Percentiles rank a stretch among this genome's conserved stretches.
phyloP scores from a whole-genome alignment of 2,888 invertebrate species.

The Morpho helenor region DNA sequence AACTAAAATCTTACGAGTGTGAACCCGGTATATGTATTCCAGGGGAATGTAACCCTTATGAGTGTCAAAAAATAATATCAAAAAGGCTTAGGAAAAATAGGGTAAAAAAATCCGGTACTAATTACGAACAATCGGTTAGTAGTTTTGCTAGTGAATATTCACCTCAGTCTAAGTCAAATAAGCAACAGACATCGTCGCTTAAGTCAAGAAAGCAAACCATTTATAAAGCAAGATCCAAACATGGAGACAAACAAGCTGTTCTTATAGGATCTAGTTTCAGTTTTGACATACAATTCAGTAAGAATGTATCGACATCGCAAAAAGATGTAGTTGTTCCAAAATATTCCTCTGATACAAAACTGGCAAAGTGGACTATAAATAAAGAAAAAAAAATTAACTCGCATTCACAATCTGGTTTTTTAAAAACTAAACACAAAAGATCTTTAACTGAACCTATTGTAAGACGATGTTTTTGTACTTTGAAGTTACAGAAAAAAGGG shows the following conservation, averaged over 20 bases:
- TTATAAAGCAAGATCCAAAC: not conserved
- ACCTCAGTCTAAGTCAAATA: slow-evolving; percentile 4
- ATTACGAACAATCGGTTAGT: slow-evolving; percentile 20
- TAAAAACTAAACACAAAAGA: slow-evolving; percentile 20
- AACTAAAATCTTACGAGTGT: slow-evolving; percentile 35
- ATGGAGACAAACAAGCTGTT: slow-evolving; percentile 14
- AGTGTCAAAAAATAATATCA: slow-evolving; percentile 38
- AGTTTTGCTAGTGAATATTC: slow-evolving; percentile 25
- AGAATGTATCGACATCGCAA: slow-evolving; percentile 15
- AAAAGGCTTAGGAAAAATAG: slow-evolving; percentile 31
- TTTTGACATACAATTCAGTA: slow-evolving; percentile 26
- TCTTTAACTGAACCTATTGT: slow-evolving; percentile 24
- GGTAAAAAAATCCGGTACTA: slow-evolving; percentile 26
- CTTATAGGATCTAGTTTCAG: slow-evolving; percentile 27
- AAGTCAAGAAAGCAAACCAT: not conserved
- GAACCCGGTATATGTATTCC: slow-evolving; percentile 37
- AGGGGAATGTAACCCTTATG: slow-evolving; percentile 35
- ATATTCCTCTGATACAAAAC: slow-evolving; percentile 4
- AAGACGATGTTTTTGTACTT: slow-evolving; percentile 42
- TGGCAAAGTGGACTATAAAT: not conserved
- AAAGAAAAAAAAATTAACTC: slow-evolving; percentile 1
- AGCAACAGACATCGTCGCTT: not conserved
- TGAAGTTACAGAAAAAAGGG: slow-evolving; percentile 33
- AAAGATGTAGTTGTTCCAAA: not conserved
- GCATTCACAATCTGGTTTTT: slow-evolving; percentile 10